phyloP scores from a whole-genome alignment of 1,140 invertebrate species.

The Bombyx mori region DNA sequence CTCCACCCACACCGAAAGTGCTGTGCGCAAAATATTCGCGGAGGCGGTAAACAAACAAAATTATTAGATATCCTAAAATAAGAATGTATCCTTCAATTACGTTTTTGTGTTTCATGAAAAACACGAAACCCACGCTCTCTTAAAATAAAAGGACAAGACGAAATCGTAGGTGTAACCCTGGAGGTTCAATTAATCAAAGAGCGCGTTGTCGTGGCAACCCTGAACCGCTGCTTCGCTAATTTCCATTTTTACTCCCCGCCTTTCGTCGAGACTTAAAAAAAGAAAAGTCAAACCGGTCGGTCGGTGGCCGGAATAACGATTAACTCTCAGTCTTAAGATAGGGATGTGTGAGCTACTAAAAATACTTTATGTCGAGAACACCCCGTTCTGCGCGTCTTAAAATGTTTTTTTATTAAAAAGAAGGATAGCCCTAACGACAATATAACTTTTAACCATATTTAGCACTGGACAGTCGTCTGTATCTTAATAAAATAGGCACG shows the following conservation, averaged over 20 bases:
- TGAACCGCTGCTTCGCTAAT: conserved; percentile 4
- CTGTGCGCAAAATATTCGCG: conserved; percentile 34
- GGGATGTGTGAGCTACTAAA: conserved; percentile 41
- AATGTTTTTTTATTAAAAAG: too few relatives aligned
- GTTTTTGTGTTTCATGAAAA: conserved; percentile 19
- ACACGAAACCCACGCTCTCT: conserved; percentile 12
- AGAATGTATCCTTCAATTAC: conserved; percentile 20
- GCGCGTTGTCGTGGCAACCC: background rate
- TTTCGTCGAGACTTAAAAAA: conserved; percentile 21
- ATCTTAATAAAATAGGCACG: too few relatives aligned
- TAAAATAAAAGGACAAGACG: conserved; percentile 16
- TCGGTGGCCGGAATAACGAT: conserved; percentile 55
- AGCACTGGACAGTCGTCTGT: too few relatives aligned
- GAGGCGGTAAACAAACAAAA: conserved; percentile 32
- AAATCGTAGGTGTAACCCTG: too few relatives aligned
- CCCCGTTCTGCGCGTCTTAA: too few relatives aligned
- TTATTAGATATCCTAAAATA: conserved; percentile 9
- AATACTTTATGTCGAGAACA: conserved; percentile 26
- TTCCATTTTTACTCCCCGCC: conserved; percentile 20
- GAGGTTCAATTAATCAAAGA: too few relatives aligned
- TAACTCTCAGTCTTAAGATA: conserved; percentile 46
- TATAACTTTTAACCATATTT: too few relatives aligned
- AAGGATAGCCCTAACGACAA: too few relatives aligned
- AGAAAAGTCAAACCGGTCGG: conserved; percentile 47
- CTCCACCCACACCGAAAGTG: conserved; percentile 28